phyloP scores from a whole-genome alignment of 2,797 vertebrate species.

The Cossypha caffra region DNA sequence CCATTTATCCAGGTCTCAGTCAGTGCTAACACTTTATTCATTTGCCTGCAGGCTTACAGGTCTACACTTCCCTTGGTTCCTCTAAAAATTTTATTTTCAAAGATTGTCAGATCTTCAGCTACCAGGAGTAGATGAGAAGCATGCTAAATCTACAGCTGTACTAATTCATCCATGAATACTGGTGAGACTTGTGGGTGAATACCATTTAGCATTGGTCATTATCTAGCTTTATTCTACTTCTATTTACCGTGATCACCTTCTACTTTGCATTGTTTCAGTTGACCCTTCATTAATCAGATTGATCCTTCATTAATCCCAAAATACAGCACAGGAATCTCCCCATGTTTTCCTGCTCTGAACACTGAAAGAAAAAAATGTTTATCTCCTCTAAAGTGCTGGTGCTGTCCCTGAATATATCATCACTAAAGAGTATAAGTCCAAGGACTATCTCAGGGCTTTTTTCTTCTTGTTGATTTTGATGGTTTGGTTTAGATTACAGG shows the following conservation, averaged over 20 bases:
- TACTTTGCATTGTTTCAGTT: background rate
- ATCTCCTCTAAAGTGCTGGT: background rate
- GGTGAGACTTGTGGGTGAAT: background rate
- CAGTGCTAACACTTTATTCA: background rate
- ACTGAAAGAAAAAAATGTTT: background rate
- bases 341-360: background rate
- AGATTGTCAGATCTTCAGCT: background rate
- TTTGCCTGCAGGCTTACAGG: background rate
- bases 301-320: background rate
- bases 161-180: background rate
- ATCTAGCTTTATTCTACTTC: background rate
- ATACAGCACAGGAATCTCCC: background rate
- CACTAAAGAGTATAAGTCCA: background rate
- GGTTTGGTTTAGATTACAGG: background rate
- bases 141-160: background rate
- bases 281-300: background rate
- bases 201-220: accelerated
- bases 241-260: background rate
- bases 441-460: background rate
- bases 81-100: background rate
- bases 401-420: background rate
- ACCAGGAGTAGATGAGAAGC: background rate
- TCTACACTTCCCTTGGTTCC: background rate
- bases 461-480: background rate
- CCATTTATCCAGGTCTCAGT: background rate